phyloP scores from a whole-genome alignment of 1,140 invertebrate species.

The Pseudomyrmex cubaensis region DNA sequence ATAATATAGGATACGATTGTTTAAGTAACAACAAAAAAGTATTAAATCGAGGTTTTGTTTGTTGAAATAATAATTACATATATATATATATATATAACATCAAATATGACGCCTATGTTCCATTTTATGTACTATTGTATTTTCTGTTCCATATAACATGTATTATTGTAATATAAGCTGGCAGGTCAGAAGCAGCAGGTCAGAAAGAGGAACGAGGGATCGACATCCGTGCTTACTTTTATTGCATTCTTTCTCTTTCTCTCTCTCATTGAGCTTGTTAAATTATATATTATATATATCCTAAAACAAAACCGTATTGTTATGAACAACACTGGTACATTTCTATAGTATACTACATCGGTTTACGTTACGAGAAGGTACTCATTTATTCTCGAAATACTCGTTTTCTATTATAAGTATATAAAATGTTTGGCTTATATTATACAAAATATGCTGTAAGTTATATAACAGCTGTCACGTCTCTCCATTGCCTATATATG shows the following conservation, averaged over 20 bases:
- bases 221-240: constrained; percentile 68
- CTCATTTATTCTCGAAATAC: constrained; percentile 64
- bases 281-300: constrained; percentile 63
- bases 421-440: constrained; percentile 53
- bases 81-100: not conserved
- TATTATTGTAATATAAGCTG: constrained; percentile 76
- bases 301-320: constrained; percentile 31
- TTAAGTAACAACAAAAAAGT: constrained; percentile 71
- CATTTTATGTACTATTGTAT: constrained; percentile 75
- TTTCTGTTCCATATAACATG: constrained; percentile 76
- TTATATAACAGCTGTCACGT: constrained; percentile 57
- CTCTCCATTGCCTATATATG: constrained; percentile 59
- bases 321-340: constrained; percentile 63
- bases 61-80: constrained; percentile 38
- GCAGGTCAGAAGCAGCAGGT: constrained; percentile 75
- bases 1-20: constrained; percentile 78
- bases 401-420: constrained; percentile 61
- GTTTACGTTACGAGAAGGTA: constrained; percentile 65
- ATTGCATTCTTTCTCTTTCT: constrained; percentile 57
- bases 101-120: constrained; percentile 78
- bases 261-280: constrained; percentile 67
- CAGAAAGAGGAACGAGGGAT: constrained; percentile 74
- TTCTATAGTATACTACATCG: constrained; percentile 59
- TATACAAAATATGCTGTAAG: constrained; percentile 61
- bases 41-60: constrained; percentile 55